Base-by-base conservation (phyloP, 2,113 vertebrate genomes). In the Probosciger aterrimus region DNA sequence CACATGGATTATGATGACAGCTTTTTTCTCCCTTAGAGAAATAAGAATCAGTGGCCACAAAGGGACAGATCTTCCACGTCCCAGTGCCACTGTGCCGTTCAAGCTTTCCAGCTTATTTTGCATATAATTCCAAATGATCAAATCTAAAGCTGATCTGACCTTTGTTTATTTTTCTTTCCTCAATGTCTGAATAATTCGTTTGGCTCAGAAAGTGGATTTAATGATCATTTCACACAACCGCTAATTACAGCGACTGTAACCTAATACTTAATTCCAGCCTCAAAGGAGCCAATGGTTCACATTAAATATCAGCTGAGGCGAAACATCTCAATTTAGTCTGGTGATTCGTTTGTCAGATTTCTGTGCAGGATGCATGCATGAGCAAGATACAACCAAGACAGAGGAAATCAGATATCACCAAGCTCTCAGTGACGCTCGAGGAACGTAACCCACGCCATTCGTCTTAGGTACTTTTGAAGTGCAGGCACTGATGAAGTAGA, bases 201-300 rank as follows among this genome's bases (percentile, higher is more conserved):
- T 87, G 74, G 44, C 91, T 76, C 86, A 82, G 74, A 94, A 96
- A 89, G 53, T 4, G 11, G 73, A 60, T 86, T 74, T 65, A 90
- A 41, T 39, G 81, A 73, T 80, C 31, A 77, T 79, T 96, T 89
- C 52, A 76, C 79, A 73, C 60, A 84, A 53, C 37, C 2, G 8
- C 77, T 94, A 94, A 95, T 90, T 95, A 92, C 80, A 80, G 74
- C 11, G 44, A 90, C 80, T 86, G 82, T 88, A 96, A 93, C 31
- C 20, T 80, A 79, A 80, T 3, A 30, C 62, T 88, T 68, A 16
- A 91, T 82, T 92, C 67, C 88, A 85, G 59, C 69, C 80, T 92
- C 49, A 76, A 41, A 93, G 55, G 44, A 92, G 76, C 31, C 76
- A 82, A 18, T 27, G 55, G 73, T 37, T 86, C 39, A 3, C 57